Base-by-base conservation (phyloP, 2,797 vertebrate genomes). In the Periparus ater region DNA sequence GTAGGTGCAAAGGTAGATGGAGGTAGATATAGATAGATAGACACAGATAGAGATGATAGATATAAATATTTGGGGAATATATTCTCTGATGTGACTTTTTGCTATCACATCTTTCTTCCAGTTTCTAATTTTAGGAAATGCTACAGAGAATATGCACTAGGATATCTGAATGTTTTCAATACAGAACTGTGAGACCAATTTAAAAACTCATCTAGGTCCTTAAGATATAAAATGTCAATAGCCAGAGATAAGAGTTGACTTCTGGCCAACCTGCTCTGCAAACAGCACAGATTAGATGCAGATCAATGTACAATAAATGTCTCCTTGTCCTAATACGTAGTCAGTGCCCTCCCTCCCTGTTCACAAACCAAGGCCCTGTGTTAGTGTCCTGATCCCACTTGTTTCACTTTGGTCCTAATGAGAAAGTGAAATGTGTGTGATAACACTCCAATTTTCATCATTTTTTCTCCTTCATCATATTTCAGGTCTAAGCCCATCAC, bases 191-290 rank as follows among this genome's bases (percentile, higher is more conserved):
- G 91, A 95, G 72, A 82, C 83, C 27, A 65, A 67, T 88, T 94
- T 92, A 91, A 97, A 97, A 94, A 61, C 45, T 91, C 68, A 34
- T 6, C 58, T 76, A 81, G 27, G 25, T 95, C 57, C 54, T 97
- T 91, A 94, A 92, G 70, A 89, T 79, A 54, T 54, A 92, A 97
- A 96, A 97, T 32, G 75, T 94, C 95, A 97, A 95, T 96, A 94
- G 62, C 3, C 34, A 53, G 63, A 96, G 95, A 96, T 96, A 97
- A 97, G 68, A 93, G n/a, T 47, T 85, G 93, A 60, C 86, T 84
- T 91, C 81, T 94, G 94, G 66, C 58, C 93, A 97, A 79, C 70
- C 78, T 91, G 57, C 90, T 91, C 65, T 65, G 86, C 53, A 73
- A 61, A 75, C 70, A 94, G 66, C 62, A 89, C 34, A 96, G 95